Evolutionary conservation across 2,797 vertebrate genomes (phyloP).

Genomic region (Gymnoscopelus microlampas): DNA sequence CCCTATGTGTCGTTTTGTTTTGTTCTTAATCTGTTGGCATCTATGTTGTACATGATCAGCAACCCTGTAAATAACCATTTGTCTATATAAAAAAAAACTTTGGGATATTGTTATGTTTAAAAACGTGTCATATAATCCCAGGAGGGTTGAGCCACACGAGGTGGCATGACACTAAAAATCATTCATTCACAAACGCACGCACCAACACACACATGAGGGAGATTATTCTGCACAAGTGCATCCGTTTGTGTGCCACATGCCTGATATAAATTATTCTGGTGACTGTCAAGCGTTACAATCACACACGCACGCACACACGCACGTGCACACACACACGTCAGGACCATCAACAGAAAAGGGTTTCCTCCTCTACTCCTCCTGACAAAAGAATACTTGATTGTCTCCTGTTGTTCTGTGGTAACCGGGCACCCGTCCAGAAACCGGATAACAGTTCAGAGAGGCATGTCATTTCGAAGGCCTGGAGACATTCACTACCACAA

Average conservation of each 20-base stretch:
- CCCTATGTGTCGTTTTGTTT: too few relatives aligned
- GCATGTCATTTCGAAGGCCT: slow-evolving; percentile 6
- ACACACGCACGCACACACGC: background rate
- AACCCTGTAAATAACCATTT: too few relatives aligned
- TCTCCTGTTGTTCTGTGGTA: background rate
- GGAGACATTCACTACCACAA: background rate
- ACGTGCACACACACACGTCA: slow-evolving; percentile 1
- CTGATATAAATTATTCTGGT: background rate
- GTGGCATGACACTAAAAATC: too few relatives aligned
- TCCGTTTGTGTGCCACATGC: background rate
- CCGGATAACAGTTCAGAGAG: slow-evolving; percentile 5
- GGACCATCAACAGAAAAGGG: too few relatives aligned
- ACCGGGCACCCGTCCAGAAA: slow-evolving; percentile 20
- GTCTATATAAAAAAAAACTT: too few relatives aligned
- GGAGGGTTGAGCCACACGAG: too few relatives aligned
- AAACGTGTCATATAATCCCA: too few relatives aligned
- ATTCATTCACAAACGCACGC: too few relatives aligned
- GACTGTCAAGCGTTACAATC: background rate
- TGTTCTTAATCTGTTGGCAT: too few relatives aligned
- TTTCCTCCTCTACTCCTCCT: background rate
- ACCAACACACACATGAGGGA: background rate
- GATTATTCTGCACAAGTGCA: background rate
- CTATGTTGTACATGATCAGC: too few relatives aligned
- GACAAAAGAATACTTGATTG: slow-evolving; percentile 1
- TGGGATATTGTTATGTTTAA: too few relatives aligned